Evolutionary conservation across 1,140 invertebrate species (phyloP).

Genomic region (Drosophila nasuta): DNA sequence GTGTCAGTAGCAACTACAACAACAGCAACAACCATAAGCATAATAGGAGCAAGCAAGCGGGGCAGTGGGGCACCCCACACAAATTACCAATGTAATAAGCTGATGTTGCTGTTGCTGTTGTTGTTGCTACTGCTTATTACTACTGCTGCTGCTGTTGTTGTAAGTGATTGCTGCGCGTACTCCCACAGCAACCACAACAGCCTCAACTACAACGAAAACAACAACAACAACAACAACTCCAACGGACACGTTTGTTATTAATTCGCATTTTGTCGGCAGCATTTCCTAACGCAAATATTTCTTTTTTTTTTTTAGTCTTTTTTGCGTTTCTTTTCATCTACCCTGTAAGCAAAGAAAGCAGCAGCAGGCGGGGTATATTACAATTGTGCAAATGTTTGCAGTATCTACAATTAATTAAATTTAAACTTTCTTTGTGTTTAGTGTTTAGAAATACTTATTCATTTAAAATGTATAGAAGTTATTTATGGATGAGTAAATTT

Average conservation of each 20-base stretch:
- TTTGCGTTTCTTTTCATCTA: slow-evolving; percentile 15
- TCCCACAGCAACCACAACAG: slow-evolving; percentile 21
- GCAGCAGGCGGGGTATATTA: background rate
- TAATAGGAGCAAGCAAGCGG: slow-evolving; percentile 44
- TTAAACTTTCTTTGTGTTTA: too few relatives aligned
- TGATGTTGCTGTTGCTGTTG: slow-evolving; percentile 39
- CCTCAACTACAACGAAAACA: slow-evolving; percentile 13
- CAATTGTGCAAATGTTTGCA: too few relatives aligned
- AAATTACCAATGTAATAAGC: slow-evolving; percentile 71
- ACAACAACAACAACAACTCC: background rate
- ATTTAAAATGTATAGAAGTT: background rate
- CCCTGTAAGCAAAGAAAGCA: slow-evolving; percentile 4
- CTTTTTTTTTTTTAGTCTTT: slow-evolving; percentile 10
- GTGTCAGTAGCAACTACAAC: slow-evolving; percentile 19
- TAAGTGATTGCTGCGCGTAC: slow-evolving; percentile 44
- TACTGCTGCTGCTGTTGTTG: slow-evolving; percentile 11
- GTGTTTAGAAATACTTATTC: too few relatives aligned
- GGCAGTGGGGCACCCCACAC: slow-evolving; percentile 52
- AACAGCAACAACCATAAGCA: slow-evolving; percentile 9
- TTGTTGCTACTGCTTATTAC: slow-evolving; percentile 26
- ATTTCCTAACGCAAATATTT: slow-evolving; percentile 74
- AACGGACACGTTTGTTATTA: slow-evolving; percentile 62
- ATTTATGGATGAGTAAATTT: too few relatives aligned
- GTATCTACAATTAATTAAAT: too few relatives aligned
- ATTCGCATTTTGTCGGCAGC: slow-evolving; percentile 60